These are phyloP conservation scores for Myoxocephalus aenaeus DNA, from an alignment of 2,797 vertebrate genomes.

Conservation along the genomic window DNA sequence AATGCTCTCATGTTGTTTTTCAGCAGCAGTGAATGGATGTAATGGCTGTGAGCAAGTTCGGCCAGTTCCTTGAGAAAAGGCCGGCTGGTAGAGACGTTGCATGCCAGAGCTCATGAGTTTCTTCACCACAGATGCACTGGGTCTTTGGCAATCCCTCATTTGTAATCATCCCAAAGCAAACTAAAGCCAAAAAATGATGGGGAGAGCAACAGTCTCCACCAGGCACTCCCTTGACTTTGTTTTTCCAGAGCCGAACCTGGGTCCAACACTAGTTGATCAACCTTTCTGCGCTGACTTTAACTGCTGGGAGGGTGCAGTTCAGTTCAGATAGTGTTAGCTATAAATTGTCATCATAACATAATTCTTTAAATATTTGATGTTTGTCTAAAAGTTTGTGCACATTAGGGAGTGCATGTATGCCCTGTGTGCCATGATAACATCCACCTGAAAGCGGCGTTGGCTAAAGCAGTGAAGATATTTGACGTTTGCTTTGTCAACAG, in stretches of 20 bases:
- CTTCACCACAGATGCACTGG: background rate
- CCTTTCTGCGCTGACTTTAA: background rate
- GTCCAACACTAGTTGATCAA: conserved; percentile 38
- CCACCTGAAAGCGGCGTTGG: background rate
- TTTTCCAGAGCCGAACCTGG: conserved; percentile 8
- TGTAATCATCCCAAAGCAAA: conserved; percentile 10
- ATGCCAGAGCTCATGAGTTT: background rate
- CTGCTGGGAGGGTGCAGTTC: background rate
- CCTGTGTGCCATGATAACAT: background rate
- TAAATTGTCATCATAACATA: background rate
- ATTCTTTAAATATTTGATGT: background rate
- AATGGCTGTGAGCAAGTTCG: background rate
- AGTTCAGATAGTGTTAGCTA: background rate
- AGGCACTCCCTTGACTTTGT: conserved; percentile 37
- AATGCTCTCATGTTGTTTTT: background rate
- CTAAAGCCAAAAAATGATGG: conserved; percentile 4
- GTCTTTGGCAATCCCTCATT: conserved; percentile 6
- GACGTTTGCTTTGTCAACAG: background rate
- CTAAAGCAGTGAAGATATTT: background rate
- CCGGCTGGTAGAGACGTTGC: background rate
- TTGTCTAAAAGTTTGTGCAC: background rate
- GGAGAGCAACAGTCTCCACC: background rate
- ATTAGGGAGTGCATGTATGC: background rate
- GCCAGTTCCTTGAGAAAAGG: conserved; percentile 4
- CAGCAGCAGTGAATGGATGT: background rate